Base-by-base conservation (phyloP, 92 coral and sea anemone genomes). In the Phenganax marumi region DNA sequence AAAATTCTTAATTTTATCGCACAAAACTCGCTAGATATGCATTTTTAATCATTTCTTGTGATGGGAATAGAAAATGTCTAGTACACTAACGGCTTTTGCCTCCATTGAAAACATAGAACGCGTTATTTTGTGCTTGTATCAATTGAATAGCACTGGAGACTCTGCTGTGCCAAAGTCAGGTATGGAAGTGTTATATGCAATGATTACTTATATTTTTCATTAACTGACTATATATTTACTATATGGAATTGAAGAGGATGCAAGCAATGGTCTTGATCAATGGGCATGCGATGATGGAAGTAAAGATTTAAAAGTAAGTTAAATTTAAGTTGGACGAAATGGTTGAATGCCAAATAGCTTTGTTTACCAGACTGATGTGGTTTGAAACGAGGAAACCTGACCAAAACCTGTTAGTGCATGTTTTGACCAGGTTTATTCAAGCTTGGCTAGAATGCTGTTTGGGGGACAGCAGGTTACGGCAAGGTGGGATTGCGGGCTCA, bases 71-170 rank as follows among this genome's bases (percentile, higher is more conserved):
- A 55, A 18, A 16, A 96, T 96, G 99, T 91, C 99, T n/a, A 90
- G 97, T 71, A 73, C 90, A 18, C 72, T 96, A 60, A 89, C 92
- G 10, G 70, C 88, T 12, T 96, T 96, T 71, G 92, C 99, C 68
- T 91, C 88, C 73, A 90, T 96, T 79, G 89, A 96, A 76, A 97
- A 92, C 84, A 79, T 91, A 14, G 91, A 88, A 46, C 81, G 97
- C 48, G 93, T 96, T 21, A 85, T 91, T 25, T 87, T 93, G 10
- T 86, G 84, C 76, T 86, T 96, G 48, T 60, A 87, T 73, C 93
- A 87, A 55, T 62, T 73, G 69, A 87, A 81, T 5, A 71, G 84
- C 21, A 86, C 80, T 16, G 89, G 79, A 22, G 80, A 66, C 22
- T 53, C 73, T 14, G 68, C 58, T 75, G 58, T 60, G 50, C 61